Conservation (phyloP, 2,113 vertebrate genomes). For the Aegypius monachus region DNA sequence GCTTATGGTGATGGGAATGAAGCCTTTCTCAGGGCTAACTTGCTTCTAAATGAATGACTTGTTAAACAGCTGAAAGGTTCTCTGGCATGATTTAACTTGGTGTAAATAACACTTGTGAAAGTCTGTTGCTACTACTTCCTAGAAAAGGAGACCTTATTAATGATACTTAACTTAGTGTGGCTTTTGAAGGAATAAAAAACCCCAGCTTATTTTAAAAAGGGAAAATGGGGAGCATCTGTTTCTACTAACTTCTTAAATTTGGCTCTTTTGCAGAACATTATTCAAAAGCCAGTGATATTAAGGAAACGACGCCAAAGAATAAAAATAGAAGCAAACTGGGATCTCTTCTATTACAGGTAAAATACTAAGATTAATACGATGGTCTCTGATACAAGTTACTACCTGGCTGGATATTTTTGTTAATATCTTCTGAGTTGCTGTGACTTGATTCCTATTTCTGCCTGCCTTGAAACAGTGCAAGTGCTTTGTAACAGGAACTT, state of each 20-base stretch:
- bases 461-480: not conserved
- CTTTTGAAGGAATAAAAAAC: not conserved
- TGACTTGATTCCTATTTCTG: not conserved
- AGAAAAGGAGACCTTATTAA: not conserved
- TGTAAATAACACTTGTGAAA: conserved; percentile 20
- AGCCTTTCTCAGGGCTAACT: not conserved
- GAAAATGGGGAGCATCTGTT: not conserved
- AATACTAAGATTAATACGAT: not conserved
- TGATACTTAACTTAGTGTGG: not conserved
- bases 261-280: conserved; percentile 82
- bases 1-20: not conserved
- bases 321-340: conserved; percentile 98
- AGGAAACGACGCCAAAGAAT: conserved; percentile 96
- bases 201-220: not conserved
- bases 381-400: not conserved
- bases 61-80: conserved; percentile 19
- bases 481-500: not conserved
- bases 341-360: conserved; percentile 98
- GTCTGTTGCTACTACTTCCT: not conserved
- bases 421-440: not conserved
- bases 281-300: conserved; percentile 95
- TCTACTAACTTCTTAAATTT: not conserved
- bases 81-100: conserved; percentile 9
- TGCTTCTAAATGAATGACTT: not conserved
- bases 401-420: not conserved